Conservation (phyloP, 1,140 invertebrate genomes). For the Brachionus rotundiformis region DNA sequence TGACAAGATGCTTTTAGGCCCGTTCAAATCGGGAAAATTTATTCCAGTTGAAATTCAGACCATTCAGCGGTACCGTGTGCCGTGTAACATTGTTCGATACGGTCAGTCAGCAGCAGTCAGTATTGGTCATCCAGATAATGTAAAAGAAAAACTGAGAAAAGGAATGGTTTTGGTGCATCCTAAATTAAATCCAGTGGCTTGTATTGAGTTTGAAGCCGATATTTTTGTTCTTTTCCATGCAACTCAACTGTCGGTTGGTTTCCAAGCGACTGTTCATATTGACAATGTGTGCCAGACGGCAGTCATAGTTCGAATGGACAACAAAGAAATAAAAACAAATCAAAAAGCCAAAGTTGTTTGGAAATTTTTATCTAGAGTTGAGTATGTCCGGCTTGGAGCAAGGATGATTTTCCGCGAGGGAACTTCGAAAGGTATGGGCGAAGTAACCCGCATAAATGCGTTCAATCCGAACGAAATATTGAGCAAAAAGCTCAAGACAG, state of each 20-base stretch:
- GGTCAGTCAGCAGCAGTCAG: conserved; percentile 87
- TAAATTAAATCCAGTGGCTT: conserved; percentile 55
- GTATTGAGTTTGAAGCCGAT: conserved; percentile 70
- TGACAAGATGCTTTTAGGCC: conserved; percentile 77
- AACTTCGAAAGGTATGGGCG: conserved; percentile 79
- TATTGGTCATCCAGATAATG: conserved; percentile 68
- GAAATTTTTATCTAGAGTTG: conserved; percentile 82
- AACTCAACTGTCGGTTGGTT: conserved; percentile 79
- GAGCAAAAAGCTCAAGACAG: background rate
- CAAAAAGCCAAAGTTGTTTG: conserved; percentile 83
- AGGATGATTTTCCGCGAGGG: conserved; percentile 84
- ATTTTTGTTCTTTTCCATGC: conserved; percentile 82
- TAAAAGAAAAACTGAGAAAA: conserved; percentile 66
- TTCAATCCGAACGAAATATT: conserved; percentile 1
- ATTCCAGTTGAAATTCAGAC: conserved; percentile 76
- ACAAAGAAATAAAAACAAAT: conserved; percentile 73
- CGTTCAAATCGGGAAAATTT: conserved; percentile 79
- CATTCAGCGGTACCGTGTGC: conserved; percentile 84
- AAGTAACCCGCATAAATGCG: conserved; percentile 69
- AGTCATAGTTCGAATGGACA: conserved; percentile 67
- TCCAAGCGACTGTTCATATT: conserved; percentile 89
- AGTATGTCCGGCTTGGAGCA: conserved; percentile 84
- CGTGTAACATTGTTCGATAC: conserved; percentile 79
- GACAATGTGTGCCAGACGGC: conserved; percentile 92
- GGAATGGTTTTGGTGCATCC: conserved; percentile 64